phyloP scores from a whole-genome alignment of 2,888 invertebrate species.

The Marronus borbonicus region DNA sequence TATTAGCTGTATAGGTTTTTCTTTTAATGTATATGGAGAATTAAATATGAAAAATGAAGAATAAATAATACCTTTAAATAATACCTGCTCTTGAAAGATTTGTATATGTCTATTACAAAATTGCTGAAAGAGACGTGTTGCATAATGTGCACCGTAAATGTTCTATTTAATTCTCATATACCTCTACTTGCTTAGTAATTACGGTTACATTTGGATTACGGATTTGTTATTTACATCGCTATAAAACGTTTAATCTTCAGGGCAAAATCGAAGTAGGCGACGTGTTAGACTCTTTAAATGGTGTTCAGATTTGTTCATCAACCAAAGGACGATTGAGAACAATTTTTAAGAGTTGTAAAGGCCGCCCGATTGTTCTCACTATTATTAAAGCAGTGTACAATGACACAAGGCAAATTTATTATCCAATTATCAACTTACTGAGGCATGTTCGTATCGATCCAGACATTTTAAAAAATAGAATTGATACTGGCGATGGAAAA shows the following conservation, averaged over 20 bases:
- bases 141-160: no score
- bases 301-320: constrained; percentile 70
- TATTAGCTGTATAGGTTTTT: no score
- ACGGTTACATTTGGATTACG: no score
- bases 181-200: no score
- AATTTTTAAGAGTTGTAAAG: constrained; percentile 70
- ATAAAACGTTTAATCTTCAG: constrained; percentile 64
- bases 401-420: constrained; percentile 67
- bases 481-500: constrained; percentile 12
- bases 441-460: constrained; percentile 63
- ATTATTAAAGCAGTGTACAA: constrained; percentile 73
- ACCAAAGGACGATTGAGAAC: constrained; percentile 71
- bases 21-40: no score
- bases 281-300: constrained; percentile 77
- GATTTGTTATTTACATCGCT: constrained; percentile 5
- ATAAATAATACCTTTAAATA: no score
- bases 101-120: no score
- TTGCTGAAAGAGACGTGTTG: no score
- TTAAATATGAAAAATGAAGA: no score
- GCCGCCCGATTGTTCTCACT: constrained; percentile 70
- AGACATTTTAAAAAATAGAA: constrained; percentile 51
- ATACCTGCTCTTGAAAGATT: no score
- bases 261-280: constrained; percentile 76
- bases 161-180: no score
- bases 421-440: constrained; percentile 68